Evolutionary conservation across 92 coral and sea anemone species (phyloP), one percentile per base, ranked within the genome.

Genomic region (Siderastrea radians): DNA sequence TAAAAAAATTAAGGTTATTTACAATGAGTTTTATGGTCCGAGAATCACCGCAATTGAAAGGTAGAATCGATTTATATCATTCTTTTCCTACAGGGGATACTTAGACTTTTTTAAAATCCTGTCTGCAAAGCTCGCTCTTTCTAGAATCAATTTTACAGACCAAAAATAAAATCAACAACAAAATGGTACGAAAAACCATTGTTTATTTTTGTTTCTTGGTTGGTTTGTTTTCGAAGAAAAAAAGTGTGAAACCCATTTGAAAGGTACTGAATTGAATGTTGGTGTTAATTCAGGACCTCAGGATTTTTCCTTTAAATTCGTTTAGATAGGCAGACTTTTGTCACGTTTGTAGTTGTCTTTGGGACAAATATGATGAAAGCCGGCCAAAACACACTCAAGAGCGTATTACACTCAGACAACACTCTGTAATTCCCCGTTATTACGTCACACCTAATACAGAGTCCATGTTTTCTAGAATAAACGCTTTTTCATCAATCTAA

Each of bases 41-140:
- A 68, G 49, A 62, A 79, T 79, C 57, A 46, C 72, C 65, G 8
- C 72, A 62, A 11, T 62, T 63, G 72, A 58, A 63, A 79, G 58
- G 11, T 38, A 44, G 50, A n/a, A 79, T 14, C 7, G 59, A 77
- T 61, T 61, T 15, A 38, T 54, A 5, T 75, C 19, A 13, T 26
- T 54, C 61, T 1, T 3, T 75, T 48, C 0, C 38, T 26, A 26
- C 38, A 26, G 38, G 38, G 38, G 38, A 26, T 26, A 26, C 38
- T 26, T 26, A 26, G 38, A 26, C 38, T 26, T 26, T 26, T 26
- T 26, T 26, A 26, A 26, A 26, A 26, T 26, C 38, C 38, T 26
- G 38, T 26, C 38, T 26, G 38, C 38, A 26, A 26, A 26, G 38
- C 38, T 26, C 0, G 38, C 38, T 26, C 38, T 26, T 26, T 26